A percentile compares a stretch with the other conserved stretches of the same genome.
These are phyloP conservation scores for Macrostomum cliftonense DNA, from an alignment of 2,888 invertebrate species.

Conservation along the genomic window DNA sequence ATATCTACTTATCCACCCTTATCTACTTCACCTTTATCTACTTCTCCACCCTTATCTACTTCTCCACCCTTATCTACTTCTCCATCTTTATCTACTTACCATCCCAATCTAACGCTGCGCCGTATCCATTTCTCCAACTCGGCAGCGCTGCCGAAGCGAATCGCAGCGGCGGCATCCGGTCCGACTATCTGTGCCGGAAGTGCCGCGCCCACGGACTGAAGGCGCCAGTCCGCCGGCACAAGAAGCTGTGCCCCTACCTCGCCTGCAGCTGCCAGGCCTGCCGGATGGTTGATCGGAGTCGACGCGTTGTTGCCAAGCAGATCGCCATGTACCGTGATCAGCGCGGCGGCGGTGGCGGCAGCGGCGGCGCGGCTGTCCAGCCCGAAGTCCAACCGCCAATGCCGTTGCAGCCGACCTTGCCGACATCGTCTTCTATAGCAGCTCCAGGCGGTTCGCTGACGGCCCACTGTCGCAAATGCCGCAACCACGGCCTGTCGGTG, in stretches of 20 bases:
- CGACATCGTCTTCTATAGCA: neutral
- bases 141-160: too few relatives aligned
- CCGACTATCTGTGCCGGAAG: slow-evolving; percentile 11
- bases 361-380: too few relatives aligned
- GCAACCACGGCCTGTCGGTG: slow-evolving; percentile 10
- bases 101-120: too few relatives aligned
- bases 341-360: too few relatives aligned
- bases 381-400: too few relatives aligned
- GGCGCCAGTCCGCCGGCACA: slow-evolving; percentile 10
- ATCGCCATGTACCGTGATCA: slow-evolving; percentile 12
- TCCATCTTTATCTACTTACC: too few relatives aligned
- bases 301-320: slow-evolving; percentile 9
- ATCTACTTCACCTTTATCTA: too few relatives aligned
- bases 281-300: slow-evolving; percentile 9
- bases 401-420: neutral
- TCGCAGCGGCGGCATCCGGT: neutral
- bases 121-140: too few relatives aligned
- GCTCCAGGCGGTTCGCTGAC: neutral
- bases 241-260: slow-evolving; percentile 9
- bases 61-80: too few relatives aligned
- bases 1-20: too few relatives aligned
- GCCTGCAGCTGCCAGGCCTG: slow-evolving; percentile 9
- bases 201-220: slow-evolving; percentile 9
- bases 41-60: too few relatives aligned
- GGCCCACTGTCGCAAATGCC: slow-evolving; percentile 10